Base-by-base conservation (phyloP, 1,140 invertebrate species). In the Bradysia coprophila region DNA sequence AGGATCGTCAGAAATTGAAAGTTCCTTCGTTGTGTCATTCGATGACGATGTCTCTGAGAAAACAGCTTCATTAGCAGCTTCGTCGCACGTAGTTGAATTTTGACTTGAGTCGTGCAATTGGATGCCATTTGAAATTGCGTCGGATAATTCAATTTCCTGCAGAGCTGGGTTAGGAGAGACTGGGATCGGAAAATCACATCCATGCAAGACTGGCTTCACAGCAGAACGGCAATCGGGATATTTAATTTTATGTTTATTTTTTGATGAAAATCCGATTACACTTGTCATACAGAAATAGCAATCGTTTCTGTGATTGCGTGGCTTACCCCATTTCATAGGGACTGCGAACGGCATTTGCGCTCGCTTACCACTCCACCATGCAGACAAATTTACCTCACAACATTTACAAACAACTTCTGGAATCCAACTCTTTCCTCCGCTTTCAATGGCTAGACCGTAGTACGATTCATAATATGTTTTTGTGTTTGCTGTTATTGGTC, bases 271-370 rank as follows among this genome's bases (percentile, higher is more conserved):
- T 46, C n/a, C 8, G 8, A n/a, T 8, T n/a, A 31, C 8, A 31
- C 8, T 31, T 31, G 24, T 39, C 32, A 42, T 21, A 21, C 38
- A 48, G 43, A 47, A 47, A 39, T 45, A 47, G 40, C 45, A 45
- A 38, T 47, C 38, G 21, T 47, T 5, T 9, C 11, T 22, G 28
- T 46, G 42, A 24, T 48, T 46, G 8, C 24, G 19, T 34, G 37
- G 43, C 41, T 49, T 40, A 8, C 42, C 40, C 47, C 45, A 47
- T 36, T 45, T 13, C 28, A 48, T 40, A 16, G 46, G 37, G 11
- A 37, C 32, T 8, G 20, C 21, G 34, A 49, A 49, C 18, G 40
- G 40, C 41, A 49, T 31, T 31, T n/a, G n/a, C n/a, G n/a, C n/a
- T n/a, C n/a, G n/a, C n/a, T n/a, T n/a, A n/a, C n/a, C n/a, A n/a